Evolutionary conservation across 1,140 invertebrate genomes (phyloP).

Genomic region (Philopotamus ludificatus): DNA sequence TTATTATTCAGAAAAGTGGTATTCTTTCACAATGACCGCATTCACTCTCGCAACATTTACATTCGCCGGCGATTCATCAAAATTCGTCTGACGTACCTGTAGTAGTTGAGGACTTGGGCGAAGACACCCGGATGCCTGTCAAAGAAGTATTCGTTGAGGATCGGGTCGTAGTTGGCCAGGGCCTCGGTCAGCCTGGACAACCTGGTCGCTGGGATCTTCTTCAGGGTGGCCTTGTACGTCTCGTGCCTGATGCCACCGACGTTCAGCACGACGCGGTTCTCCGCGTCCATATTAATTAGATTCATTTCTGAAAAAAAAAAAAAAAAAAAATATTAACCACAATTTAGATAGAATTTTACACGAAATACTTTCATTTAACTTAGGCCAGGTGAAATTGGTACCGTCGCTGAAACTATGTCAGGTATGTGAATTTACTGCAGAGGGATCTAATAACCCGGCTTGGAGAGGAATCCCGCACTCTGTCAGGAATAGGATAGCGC

Average conservation of each 20-base stretch:
- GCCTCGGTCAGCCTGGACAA: conserved; percentile 86
- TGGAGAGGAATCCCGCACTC: background rate
- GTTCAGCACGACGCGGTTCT: conserved; percentile 97
- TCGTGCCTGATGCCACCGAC: conserved; percentile 97
- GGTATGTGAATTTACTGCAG: background rate
- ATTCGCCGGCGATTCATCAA: conserved; percentile 17
- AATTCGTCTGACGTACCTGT: conserved; percentile 59
- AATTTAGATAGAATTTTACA: background rate
- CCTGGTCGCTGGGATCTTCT: conserved; percentile 92
- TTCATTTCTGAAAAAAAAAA: conserved; percentile 62
- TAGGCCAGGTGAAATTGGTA: background rate
- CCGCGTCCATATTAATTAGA: conserved; percentile 85
- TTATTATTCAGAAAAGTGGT: background rate
- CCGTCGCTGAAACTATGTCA: background rate
- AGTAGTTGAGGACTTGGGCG: conserved; percentile 89
- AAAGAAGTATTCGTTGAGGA: conserved; percentile 98
- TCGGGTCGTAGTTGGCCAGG: conserved; percentile 92
- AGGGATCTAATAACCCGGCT: background rate
- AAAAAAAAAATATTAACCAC: background rate
- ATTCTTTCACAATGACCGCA: background rate
- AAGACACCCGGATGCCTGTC: conserved; percentile 97
- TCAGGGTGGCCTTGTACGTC: conserved; percentile 90
- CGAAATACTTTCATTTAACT: background rate
- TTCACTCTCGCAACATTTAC: background rate
- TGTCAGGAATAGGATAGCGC: background rate